phyloP scores from a whole-genome alignment of 1,140 invertebrate species.

The Scaptomyza montana region DNA sequence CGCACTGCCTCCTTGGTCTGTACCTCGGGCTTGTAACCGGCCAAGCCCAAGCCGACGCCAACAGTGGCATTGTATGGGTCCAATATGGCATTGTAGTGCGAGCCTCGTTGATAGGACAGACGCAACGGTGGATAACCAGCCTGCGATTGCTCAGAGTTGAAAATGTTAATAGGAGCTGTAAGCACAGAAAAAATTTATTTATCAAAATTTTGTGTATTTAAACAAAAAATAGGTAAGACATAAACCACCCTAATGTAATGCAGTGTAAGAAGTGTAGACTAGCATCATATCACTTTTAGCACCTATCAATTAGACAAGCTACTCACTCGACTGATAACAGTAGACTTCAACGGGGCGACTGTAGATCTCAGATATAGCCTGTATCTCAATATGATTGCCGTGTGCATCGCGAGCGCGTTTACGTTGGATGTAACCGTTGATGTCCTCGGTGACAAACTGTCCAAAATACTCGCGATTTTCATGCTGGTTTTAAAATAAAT shows the following conservation, averaged over 20 bases:
- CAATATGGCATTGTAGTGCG: conserved; percentile 96
- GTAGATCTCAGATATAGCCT: conserved; percentile 96
- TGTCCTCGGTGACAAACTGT: conserved; percentile 97
- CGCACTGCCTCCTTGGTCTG: conserved; percentile 91
- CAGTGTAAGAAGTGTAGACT: too few relatives aligned
- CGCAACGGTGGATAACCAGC: conserved; percentile 93
- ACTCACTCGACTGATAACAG: conserved; percentile 92
- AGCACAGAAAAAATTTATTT: conserved; percentile 31
- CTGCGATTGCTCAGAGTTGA: conserved; percentile 89
- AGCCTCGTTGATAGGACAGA: conserved; percentile 94
- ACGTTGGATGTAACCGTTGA: conserved; percentile 92
- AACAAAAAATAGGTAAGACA: too few relatives aligned
- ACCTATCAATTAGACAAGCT: neutral
- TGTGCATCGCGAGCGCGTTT: conserved; percentile 92
- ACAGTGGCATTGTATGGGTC: conserved; percentile 94
- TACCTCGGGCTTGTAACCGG: conserved; percentile 91
- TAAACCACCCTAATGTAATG: too few relatives aligned
- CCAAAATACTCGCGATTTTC: conserved; percentile 96
- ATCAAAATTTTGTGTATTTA: neutral
- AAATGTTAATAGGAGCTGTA: conserved; percentile 95
- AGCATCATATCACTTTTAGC: too few relatives aligned
- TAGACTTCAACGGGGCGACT: conserved; percentile 97
- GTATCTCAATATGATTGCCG: conserved; percentile 97
- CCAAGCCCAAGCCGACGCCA: conserved; percentile 94
- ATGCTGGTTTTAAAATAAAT: conserved; percentile 46